Percentiles rank a stretch among this genome's conserved stretches.
These are phyloP conservation scores for Hyperoodon ampullatus DNA, from an alignment of 2,113 vertebrate species.

Conservation along the genomic window DNA sequence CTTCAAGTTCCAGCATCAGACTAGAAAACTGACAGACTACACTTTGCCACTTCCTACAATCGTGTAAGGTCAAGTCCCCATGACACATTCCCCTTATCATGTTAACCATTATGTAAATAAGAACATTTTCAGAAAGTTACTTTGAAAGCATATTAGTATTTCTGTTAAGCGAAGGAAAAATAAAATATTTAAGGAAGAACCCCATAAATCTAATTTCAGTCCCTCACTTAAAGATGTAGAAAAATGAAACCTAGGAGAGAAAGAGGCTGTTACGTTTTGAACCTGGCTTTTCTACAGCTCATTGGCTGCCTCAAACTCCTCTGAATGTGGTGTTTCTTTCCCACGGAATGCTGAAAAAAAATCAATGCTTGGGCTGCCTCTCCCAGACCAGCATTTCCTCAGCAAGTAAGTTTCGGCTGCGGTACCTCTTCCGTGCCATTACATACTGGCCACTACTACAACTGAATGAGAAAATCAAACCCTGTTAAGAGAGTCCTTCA, in stretches of 20 bases:
- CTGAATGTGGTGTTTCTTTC: neutral
- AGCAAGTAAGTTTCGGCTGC: neutral
- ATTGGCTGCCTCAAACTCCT: neutral
- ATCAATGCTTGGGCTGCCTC: neutral
- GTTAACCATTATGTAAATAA: neutral
- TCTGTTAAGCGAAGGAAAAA: neutral
- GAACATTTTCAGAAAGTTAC: constrained; percentile 8
- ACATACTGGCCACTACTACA: neutral
- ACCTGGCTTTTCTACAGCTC: neutral
- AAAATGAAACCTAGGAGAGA: neutral
- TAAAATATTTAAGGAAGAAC: neutral
- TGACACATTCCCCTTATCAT: neutral
- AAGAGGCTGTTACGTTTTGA: neutral
- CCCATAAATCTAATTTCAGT: neutral
- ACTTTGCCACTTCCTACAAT: neutral
- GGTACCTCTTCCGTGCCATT: neutral
- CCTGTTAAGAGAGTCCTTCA: neutral
- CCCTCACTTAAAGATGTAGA: neutral
- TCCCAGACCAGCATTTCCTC: neutral
- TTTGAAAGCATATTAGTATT: neutral
- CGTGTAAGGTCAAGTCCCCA: neutral
- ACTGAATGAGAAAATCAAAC: neutral
- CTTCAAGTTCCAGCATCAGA: neutral
- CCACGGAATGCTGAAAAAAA: neutral
- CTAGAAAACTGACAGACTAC: neutral